Evolutionary conservation across 30 jellyfish, hydroid and myxozoan genomes (phyloP).

Genomic region (Hydractinia echinata): DNA sequence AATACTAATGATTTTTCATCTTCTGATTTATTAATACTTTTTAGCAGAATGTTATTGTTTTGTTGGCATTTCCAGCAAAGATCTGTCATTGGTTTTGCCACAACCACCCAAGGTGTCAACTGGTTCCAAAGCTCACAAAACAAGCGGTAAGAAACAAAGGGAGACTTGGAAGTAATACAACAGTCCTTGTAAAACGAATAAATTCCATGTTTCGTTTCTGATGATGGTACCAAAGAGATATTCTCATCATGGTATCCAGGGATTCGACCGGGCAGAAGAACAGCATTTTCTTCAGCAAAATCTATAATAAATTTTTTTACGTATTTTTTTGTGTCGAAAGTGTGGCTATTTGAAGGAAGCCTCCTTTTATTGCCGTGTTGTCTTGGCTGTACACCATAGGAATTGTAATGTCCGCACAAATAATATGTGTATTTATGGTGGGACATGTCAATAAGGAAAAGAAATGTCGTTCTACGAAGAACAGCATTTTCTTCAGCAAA

Average conservation of each 20-base stretch:
- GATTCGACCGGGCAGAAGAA: conserved; percentile 19
- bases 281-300: conserved; percentile 4
- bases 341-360: neutral
- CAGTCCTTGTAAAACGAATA: neutral
- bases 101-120: too few relatives aligned
- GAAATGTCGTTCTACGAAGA: conserved; percentile 1
- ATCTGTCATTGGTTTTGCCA: too few relatives aligned
- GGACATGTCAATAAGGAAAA: neutral
- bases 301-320: neutral
- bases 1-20: too few relatives aligned
- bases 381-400: neutral
- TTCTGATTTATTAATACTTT: too few relatives aligned
- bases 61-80: too few relatives aligned
- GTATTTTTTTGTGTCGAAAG: neutral
- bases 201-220: conserved; percentile 13
- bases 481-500: conserved; percentile 7
- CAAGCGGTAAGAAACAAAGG: too few relatives aligned
- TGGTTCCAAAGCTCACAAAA: too few relatives aligned
- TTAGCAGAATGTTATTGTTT: too few relatives aligned
- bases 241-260: conserved; percentile 21
- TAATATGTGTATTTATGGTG: too few relatives aligned
- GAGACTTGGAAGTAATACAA: neutral
- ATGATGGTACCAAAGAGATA: conserved; percentile 5
- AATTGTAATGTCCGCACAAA: too few relatives aligned
- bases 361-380: neutral